Evolutionary conservation across 2,888 invertebrate genomes (phyloP).

Genomic region (Scaptomyza reducta): DNA sequence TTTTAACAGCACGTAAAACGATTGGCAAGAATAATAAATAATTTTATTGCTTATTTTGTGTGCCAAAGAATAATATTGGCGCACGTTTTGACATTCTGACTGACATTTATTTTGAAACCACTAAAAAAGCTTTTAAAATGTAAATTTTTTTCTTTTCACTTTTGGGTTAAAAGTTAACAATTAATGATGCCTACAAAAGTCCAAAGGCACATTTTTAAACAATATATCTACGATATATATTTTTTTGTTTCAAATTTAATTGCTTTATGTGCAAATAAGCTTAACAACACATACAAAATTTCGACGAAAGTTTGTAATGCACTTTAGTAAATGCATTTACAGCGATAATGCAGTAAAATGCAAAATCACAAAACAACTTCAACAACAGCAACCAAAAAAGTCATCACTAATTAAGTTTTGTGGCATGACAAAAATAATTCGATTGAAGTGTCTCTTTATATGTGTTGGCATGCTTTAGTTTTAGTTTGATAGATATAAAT

Average conservation of each 20-base stretch:
- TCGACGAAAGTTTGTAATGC: slow-evolving; percentile 32
- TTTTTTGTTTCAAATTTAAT: not conserved
- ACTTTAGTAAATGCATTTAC: slow-evolving; percentile 48
- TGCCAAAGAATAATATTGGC: not conserved
- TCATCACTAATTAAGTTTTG: slow-evolving; percentile 63
- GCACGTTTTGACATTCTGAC: not conserved
- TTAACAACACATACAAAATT: slow-evolving; percentile 9
- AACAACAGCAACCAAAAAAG: slow-evolving; percentile 22
- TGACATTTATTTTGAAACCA: not conserved
- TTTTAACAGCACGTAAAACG: too few relatives aligned
- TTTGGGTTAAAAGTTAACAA: not conserved
- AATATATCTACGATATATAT: not conserved
- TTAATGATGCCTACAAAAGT: not conserved
- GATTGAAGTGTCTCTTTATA: slow-evolving; percentile 51
- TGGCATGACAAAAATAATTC: slow-evolving; percentile 63
- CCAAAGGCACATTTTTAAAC: not conserved
- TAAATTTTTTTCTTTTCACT: not conserved
- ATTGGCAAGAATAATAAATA: not conserved
- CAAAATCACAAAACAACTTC: slow-evolving; percentile 12
- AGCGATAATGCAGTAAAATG: slow-evolving; percentile 25
- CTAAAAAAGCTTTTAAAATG: not conserved
- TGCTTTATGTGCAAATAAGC: slow-evolving; percentile 7
- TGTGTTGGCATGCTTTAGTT: slow-evolving; percentile 18
- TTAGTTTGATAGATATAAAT: slow-evolving; percentile 5
- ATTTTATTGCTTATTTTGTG: not conserved